A percentile compares a stretch with the other conserved stretches of the same genome.
Evolutionary conservation across 2,888 invertebrate genomes (phyloP).

Genomic region (Drosophila trichaetosa): DNA sequence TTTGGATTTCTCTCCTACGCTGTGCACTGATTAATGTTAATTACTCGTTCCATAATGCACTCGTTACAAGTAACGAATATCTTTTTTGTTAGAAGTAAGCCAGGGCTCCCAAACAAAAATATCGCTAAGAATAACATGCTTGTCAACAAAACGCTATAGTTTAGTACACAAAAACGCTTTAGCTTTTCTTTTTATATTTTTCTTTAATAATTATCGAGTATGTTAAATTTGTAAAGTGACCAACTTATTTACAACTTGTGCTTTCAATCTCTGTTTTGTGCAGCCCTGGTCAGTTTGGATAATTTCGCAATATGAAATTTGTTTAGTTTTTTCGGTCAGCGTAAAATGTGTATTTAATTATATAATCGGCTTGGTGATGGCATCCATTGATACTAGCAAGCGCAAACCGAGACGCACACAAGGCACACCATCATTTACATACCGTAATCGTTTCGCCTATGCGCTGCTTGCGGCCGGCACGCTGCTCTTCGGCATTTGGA

Average conservation of each 20-base stretch:
- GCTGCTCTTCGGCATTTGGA: conserved; percentile 72
- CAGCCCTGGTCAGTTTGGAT: conserved; percentile 34
- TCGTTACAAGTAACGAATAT: conserved; percentile 20
- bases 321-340: conserved; percentile 5
- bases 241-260: background rate
- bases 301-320: conserved; percentile 12
- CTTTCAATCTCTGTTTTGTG: background rate
- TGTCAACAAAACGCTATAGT: background rate
- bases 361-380: conserved; percentile 74
- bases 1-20: conserved; percentile 67
- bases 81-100: background rate
- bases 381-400: conserved; percentile 85
- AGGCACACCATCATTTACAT: conserved; percentile 88
- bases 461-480: conserved; percentile 85
- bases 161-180: background rate
- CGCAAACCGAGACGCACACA: conserved; percentile 89
- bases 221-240: background rate
- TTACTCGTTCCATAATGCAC: conserved; percentile 34
- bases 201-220: background rate
- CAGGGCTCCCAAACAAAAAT: conserved; percentile 25
- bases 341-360: conserved; percentile 57
- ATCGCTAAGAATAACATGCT: background rate
- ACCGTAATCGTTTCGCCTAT: conserved; percentile 86
- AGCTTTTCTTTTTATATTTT: background rate
- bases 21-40: conserved; percentile 68